Percentiles rank a stretch among this genome's conserved stretches.
Evolutionary conservation across 1,140 invertebrate genomes (phyloP).

Genomic region (Argopecten irradians): DNA sequence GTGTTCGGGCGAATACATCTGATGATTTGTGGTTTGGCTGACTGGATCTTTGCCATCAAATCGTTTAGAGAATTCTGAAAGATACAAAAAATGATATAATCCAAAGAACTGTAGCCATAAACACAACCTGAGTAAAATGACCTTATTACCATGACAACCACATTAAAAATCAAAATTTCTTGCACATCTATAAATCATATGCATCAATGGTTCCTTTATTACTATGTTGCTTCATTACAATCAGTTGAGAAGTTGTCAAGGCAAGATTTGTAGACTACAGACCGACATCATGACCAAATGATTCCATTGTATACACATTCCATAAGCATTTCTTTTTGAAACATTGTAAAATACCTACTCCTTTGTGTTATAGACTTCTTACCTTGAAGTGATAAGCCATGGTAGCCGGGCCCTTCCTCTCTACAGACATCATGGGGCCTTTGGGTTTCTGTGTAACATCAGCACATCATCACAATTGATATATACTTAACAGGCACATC

Average conservation of each 20-base stretch:
- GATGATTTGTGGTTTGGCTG: conserved; percentile 67
- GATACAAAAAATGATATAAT: background rate
- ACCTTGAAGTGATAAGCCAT: conserved; percentile 70
- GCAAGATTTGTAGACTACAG: no score
- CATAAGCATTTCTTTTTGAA: no score
- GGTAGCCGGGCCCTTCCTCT: conserved; percentile 63
- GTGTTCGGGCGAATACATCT: conserved; percentile 72
- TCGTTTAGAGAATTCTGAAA: conserved; percentile 68
- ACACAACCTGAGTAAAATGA: background rate
- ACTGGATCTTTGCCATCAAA: conserved; percentile 62
- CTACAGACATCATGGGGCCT: conserved; percentile 32
- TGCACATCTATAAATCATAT: background rate
- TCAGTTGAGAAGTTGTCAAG: no score
- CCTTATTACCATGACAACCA: background rate
- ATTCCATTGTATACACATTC: no score
- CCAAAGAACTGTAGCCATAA: background rate
- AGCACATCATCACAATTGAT: background rate
- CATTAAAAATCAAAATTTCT: background rate
- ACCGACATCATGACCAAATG: no score
- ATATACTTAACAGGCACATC: background rate
- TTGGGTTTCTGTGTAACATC: background rate
- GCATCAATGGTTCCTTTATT: conserved; percentile 32
- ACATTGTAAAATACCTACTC: no score
- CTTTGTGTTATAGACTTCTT: background rate
- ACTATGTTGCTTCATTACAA: no score